These are phyloP conservation scores for Hypomecis atomaria DNA, from an alignment of 2,888 invertebrate species.

Conservation along the genomic window DNA sequence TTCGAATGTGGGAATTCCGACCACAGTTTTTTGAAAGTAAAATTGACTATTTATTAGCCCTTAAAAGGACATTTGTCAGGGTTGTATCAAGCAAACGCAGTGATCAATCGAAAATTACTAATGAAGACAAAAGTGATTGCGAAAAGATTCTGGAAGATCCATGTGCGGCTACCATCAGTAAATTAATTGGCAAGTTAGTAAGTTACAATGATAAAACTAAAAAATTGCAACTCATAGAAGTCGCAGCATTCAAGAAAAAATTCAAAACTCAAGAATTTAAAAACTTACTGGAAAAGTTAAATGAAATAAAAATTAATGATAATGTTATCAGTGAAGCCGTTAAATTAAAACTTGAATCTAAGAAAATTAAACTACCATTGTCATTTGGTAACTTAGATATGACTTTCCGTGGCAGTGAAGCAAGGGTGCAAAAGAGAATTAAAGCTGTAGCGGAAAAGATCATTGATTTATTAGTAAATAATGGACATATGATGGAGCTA, in stretches of 20 bases:
- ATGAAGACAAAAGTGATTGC: slow-evolving; percentile 36
- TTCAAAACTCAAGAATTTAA: slow-evolving; percentile 31
- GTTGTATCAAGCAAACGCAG: slow-evolving; percentile 42
- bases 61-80: slow-evolving; percentile 46
- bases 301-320: slow-evolving; percentile 40
- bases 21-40: slow-evolving; percentile 48
- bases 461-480: slow-evolving; percentile 24
- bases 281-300: slow-evolving; percentile 40
- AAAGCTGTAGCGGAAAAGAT: slow-evolving; percentile 32
- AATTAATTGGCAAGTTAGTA: slow-evolving; percentile 48
- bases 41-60: slow-evolving; percentile 36
- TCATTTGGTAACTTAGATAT: slow-evolving; percentile 53
- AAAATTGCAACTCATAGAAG: slow-evolving; percentile 36
- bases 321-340: slow-evolving; percentile 46
- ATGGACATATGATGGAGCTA: slow-evolving; percentile 34
- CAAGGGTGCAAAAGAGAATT: slow-evolving; percentile 33
- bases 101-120: slow-evolving; percentile 37
- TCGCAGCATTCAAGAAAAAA: slow-evolving; percentile 38
- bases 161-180: slow-evolving; percentile 43
- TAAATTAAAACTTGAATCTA: slow-evolving; percentile 36
- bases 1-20: slow-evolving; percentile 45
- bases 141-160: slow-evolving; percentile 39
- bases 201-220: slow-evolving; percentile 35
- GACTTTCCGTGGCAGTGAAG: slow-evolving; percentile 34
- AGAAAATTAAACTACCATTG: slow-evolving; percentile 46